Evolutionary conservation across 2,888 invertebrate genomes (phyloP), one percentile per base, ranked within the genome.

Genomic region (Epinotia bilunana): DNA sequence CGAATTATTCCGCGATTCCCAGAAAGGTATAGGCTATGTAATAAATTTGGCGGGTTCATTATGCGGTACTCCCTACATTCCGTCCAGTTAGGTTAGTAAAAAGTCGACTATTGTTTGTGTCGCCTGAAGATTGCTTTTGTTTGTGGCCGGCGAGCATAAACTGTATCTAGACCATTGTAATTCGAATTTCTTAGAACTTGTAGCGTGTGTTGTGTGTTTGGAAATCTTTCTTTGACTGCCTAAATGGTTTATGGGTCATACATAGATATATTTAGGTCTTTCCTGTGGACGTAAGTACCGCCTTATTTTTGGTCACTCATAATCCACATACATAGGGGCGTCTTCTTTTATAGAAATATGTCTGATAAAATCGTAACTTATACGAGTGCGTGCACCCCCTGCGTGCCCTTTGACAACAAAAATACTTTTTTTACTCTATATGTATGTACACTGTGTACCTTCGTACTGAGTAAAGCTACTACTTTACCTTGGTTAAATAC

Each of bases 1-100:
- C 88, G 90, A 88, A 91, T 92, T 88, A 90, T 90, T 91, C 92
- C 90, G 90, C 88, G 90, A 86, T 93, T 92, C 92, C 84, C 84
- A 86, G 92, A 92, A 91, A 83, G 84, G 83, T 83, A 83, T 81
- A 85, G 86, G 85, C 83, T 82, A 83, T 83, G 91, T 86, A 85
- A 92, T 93, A 92, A 92, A 93, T 93, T 87, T 88, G 79, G 78
- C 78, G 80, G 80, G 78, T 90, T 93, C 92, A 92, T 93, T 93
- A 92, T 93, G 89, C 92, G 87, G 88, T 90, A 88, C 91, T 84
- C 88, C 86, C 93, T 93, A 93, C 93, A 93, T 93, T 93, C 93
- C 91, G 81, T 78, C 80, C 81, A 83, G 85, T 87, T 90, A 90
- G 88, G 84, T 86, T 80, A 84, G 87, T 87, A 91, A 92, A 92